Conservation (phyloP, 2,797 vertebrate genomes). For the Hemitrygon akajei region DNA sequence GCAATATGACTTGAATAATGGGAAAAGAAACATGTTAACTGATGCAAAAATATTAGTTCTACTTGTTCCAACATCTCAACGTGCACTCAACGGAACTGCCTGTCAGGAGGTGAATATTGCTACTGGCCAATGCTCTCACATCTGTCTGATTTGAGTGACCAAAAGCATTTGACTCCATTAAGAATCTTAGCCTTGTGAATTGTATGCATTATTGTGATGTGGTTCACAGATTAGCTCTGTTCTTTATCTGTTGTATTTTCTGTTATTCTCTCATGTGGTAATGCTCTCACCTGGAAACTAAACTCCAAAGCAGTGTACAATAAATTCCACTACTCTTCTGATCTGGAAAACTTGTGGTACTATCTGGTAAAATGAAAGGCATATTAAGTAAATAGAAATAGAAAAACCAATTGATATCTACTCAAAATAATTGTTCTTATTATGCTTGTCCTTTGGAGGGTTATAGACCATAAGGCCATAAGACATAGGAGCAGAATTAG, state of each 20-base stretch:
- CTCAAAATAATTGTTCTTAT: neutral
- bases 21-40: no score
- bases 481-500: no score
- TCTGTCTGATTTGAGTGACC: no score
- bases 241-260: neutral
- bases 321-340: neutral
- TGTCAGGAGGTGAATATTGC: no score
- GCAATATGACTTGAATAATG: neutral
- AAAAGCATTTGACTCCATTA: no score
- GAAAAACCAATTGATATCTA: neutral
- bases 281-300: neutral
- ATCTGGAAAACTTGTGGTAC: neutral
- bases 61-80: no score
- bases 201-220: neutral
- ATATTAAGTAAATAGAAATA: neutral
- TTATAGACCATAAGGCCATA: neutral
- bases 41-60: no score
- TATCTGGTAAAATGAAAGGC: neutral
- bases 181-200: neutral
- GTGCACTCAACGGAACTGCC: no score
- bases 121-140: no score
- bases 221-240: neutral
- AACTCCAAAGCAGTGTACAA: neutral
- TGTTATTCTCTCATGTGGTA: no score
- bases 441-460: neutral